Base-by-base conservation (phyloP, 2,113 vertebrate genomes). In the Sphaerodactylus townsendi region DNA sequence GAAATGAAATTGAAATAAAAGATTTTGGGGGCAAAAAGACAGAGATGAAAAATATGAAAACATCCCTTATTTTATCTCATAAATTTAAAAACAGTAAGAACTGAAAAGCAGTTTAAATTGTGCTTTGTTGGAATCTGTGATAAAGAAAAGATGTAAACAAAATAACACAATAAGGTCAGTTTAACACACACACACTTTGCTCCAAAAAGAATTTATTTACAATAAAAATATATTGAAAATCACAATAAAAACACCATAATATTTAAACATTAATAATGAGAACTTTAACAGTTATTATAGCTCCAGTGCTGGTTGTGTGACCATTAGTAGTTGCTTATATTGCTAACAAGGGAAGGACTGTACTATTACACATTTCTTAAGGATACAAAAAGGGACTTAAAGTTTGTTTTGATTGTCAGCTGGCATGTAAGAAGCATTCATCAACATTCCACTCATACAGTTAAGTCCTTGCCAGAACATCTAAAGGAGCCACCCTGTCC, bases 141-240 rank as follows among this genome's bases (percentile, higher is more conserved):
- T 62, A 28, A 62, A 28, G 59, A 25, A 59, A 21, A n/a, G 19
- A 56, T 56, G 59, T 6, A 28, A 62, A 62, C 59, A 62, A 50
- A 50, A 4, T 50, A 50, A 62, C 53, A 23, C 7, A 56, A 6
- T 62, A 62, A 9, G 25, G 59, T 62, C 59, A 28, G 59, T 28
- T 62, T 62, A 62, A 62, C 23, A 28, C 23, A 59, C 53, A 56
- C n/a, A 8, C 11, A 11, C 17, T 71, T 78, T 64, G 30, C 23
- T 50, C 30, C 37, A 64, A 85, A 79, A 46, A 7, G 17, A n/a
- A 48, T 85, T 85, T 85, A 85, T 85, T 85, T 85, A 79, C 66
- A 66, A 83, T 25, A 64, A n/a, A 44, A 81, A 59, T 8, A 37
- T 37, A 21, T 17, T 72, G 37, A 82, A 82, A 72, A 70, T 39